Percentiles rank a stretch among this genome's conserved stretches.
phyloP scores from a whole-genome alignment of 2,113 vertebrate species.

The Petaurus breviceps region DNA sequence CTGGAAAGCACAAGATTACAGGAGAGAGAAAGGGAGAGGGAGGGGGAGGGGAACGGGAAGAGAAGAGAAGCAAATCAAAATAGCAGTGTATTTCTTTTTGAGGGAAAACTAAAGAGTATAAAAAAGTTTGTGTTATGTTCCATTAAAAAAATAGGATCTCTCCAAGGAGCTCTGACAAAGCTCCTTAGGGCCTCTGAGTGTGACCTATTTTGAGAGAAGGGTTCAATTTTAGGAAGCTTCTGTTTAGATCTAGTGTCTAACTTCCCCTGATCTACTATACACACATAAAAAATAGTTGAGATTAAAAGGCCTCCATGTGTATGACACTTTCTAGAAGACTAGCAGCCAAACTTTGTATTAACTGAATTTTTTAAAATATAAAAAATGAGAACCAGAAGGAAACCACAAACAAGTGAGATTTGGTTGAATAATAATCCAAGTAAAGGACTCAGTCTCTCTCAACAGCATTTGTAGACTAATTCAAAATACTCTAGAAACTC shows the following conservation, averaged over 20 bases:
- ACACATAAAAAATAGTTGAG: neutral
- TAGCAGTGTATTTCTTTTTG: neutral
- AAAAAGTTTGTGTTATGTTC: neutral
- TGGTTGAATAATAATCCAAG: neutral
- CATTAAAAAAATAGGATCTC: neutral
- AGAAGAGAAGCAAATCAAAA: neutral
- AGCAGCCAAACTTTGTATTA: neutral
- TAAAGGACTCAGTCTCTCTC: neutral
- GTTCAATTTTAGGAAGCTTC: neutral
- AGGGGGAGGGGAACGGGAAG: too few species aligned
- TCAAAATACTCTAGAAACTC: neutral
- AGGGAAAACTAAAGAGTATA: neutral
- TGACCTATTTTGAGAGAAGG: neutral
- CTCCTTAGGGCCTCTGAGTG: neutral
- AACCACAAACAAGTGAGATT: neutral
- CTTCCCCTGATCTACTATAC: neutral
- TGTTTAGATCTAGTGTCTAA: neutral
- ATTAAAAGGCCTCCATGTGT: neutral
- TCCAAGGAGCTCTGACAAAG: neutral
- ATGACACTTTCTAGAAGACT: neutral
- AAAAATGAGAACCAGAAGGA: neutral
- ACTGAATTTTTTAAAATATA: neutral
- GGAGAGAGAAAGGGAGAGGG: neutral
- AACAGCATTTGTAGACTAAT: neutral
- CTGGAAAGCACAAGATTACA: neutral